phyloP scores from a whole-genome alignment of 2,113 vertebrate genomes.

The Setophaga kirtlandii region DNA sequence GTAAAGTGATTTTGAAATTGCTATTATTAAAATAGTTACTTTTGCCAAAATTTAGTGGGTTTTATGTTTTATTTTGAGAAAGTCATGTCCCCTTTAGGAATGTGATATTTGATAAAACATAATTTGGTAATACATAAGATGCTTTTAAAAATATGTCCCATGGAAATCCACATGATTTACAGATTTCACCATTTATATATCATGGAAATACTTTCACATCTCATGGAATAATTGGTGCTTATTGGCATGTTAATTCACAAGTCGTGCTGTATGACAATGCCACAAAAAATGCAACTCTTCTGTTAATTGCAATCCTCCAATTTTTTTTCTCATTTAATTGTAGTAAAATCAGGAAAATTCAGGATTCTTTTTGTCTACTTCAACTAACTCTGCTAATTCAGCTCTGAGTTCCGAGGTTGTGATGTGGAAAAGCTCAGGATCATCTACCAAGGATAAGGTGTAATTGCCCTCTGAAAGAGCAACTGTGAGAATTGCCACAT shows the following conservation, averaged over 20 bases:
- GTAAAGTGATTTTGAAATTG: not conserved
- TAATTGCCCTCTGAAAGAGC: not conserved
- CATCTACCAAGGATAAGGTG: not conserved
- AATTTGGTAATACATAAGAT: not conserved
- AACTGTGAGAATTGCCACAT: not conserved
- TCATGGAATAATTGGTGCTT: not conserved
- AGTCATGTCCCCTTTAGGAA: not conserved
- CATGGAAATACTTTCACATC: not conserved
- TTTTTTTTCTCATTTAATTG: not conserved
- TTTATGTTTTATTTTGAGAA: not conserved
- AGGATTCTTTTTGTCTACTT: not conserved
- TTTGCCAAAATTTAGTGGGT: not conserved
- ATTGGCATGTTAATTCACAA: not conserved
- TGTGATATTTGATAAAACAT: not conserved
- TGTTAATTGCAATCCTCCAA: not conserved
- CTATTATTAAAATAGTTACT: not conserved
- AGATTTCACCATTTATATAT: not conserved
- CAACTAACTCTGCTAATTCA: not conserved
- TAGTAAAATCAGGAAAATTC: not conserved
- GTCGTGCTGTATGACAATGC: not conserved
- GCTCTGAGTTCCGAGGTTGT: not conserved
- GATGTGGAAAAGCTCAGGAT: not conserved
- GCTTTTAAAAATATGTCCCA: not conserved
- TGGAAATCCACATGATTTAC: not conserved
- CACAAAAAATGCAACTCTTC: not conserved